These are phyloP conservation scores for Bos taurus DNA, from an alignment of 2,113 vertebrate species.

Conservation along the genomic window ARS-UCD2.0 NC_037339.1:9292001-9292500, in stretches of 20 bases:
- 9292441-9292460: neutral
- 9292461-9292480: neutral
- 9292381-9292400: neutral
- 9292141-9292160: neutral
- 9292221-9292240: neutral
- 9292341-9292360: neutral
- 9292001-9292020: neutral
- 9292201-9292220: neutral
- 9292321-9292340: neutral
- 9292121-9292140: neutral
- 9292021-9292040: neutral
- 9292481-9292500: fast-evolving
- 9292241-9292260: neutral
- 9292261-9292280: neutral
- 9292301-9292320: neutral
- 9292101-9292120: neutral
- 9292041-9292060: neutral
- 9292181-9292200: neutral
- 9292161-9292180: neutral
- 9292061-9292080: neutral
- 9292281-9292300: neutral
- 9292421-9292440: neutral
- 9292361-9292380: neutral
- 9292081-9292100: neutral
- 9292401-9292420: neutral